Evolutionary conservation across 2,113 vertebrate species (phyloP).

Genomic region (Dinomys branickii): DNA sequence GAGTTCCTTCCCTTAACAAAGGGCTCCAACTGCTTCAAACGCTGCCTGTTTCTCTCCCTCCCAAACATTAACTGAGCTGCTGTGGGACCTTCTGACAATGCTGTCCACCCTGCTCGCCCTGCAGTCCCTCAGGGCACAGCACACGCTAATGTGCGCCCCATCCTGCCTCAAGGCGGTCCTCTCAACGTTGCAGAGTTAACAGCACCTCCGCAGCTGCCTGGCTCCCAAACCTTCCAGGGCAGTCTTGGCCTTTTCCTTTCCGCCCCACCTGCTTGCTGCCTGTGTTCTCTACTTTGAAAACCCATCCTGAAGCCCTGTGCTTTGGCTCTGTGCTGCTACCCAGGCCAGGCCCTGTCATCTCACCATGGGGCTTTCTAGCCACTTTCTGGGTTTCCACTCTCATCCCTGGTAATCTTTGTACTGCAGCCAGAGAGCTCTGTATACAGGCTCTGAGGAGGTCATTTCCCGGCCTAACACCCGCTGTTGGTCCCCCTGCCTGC

Average conservation of each 20-base stretch:
- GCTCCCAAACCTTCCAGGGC: background rate
- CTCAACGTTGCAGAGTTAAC: background rate
- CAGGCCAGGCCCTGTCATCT: background rate
- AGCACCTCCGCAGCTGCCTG: background rate
- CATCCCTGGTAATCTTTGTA: background rate
- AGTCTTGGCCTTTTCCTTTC: background rate
- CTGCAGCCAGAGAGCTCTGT: background rate
- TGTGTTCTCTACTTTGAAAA: background rate
- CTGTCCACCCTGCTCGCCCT: background rate
- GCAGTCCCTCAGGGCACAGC: background rate
- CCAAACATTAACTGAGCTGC: background rate
- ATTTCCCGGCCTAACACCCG: too few relatives aligned
- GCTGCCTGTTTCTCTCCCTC: background rate
- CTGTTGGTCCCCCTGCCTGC: rapidly evolving
- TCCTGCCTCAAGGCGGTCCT: rapidly evolving
- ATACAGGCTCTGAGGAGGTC: background rate
- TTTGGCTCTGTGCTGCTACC: background rate
- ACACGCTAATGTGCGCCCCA: rapidly evolving
- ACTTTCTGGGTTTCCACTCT: background rate
- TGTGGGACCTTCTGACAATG: background rate
- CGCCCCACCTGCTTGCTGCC: background rate
- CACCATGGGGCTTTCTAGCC: background rate
- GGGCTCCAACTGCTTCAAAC: background rate
- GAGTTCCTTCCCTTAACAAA: background rate
- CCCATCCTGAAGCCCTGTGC: rapidly evolving